phyloP scores from a whole-genome alignment of 2,113 vertebrate genomes.

The Xiphophorus maculatus region DNA sequence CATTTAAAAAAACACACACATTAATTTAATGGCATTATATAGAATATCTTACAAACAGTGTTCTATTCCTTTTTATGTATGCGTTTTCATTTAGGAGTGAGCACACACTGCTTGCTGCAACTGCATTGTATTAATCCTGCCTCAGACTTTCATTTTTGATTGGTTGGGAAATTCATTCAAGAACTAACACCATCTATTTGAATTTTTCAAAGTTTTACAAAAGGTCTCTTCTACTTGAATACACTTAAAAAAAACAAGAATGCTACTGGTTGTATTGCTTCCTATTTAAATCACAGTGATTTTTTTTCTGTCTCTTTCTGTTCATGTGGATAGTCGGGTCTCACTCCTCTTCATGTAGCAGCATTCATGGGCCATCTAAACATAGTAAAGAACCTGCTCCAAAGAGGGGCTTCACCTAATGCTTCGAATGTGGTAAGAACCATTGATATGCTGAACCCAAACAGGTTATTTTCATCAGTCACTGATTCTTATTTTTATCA shows the following conservation, averaged over 20 bases:
- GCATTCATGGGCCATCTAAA: conserved; percentile 97
- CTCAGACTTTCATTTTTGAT: not conserved
- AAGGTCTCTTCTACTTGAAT: not conserved
- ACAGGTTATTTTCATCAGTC: not conserved
- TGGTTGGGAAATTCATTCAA: not conserved
- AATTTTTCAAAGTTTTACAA: no score
- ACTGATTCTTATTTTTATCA: not conserved
- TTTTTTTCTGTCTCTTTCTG: conserved; percentile 11
- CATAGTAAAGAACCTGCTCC: conserved; percentile 92
- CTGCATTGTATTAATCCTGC: not conserved
- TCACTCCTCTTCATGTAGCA: conserved; percentile 96
- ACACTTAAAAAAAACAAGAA: not conserved
- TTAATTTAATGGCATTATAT: no score
- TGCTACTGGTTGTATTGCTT: not conserved
- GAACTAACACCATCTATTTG: not conserved
- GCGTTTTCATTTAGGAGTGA: no score
- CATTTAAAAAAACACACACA: no score
- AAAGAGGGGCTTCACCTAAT: conserved; percentile 93
- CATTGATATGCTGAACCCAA: not conserved
- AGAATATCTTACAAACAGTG: no score
- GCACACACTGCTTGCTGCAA: no score
- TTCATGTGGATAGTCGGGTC: conserved; percentile 85
- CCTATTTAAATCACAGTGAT: not conserved
- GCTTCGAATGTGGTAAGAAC: conserved; percentile 96
- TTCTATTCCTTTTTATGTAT: no score